These are phyloP conservation scores for Eira barbara DNA, from an alignment of 2,113 vertebrate species.

Conservation along the genomic window DNA sequence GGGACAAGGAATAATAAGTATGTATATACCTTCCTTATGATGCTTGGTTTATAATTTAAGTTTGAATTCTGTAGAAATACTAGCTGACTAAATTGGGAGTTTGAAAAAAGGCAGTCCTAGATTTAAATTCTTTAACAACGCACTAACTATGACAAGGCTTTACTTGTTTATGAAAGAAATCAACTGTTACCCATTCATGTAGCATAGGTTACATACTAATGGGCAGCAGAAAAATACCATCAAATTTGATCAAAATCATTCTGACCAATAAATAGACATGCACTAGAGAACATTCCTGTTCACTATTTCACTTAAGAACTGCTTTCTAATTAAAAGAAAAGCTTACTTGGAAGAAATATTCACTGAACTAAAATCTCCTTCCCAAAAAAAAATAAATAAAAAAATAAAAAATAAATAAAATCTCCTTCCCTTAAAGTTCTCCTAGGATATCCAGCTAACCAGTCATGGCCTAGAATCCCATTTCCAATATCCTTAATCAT, in stretches of 20 bases:
- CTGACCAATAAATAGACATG: not conserved
- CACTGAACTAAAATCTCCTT: not conserved
- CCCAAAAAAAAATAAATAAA: too few relatives aligned
- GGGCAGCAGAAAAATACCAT: constrained; percentile 11
- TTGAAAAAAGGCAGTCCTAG: not conserved
- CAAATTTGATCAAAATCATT: constrained; percentile 40
- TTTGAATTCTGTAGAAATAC: constrained; percentile 22
- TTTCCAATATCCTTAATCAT: constrained; percentile 15
- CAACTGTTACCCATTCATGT: not conserved
- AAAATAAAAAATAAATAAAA: too few relatives aligned
- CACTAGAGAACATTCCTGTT: not conserved
- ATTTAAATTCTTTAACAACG: constrained; percentile 39
- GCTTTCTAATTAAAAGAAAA: constrained; percentile 40
- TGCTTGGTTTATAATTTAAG: constrained; percentile 1
- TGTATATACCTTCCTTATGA: not conserved
- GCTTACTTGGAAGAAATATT: not conserved
- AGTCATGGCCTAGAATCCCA: not conserved
- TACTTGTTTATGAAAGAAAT: constrained; percentile 34
- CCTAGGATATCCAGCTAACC: not conserved
- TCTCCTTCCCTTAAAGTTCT: not conserved
- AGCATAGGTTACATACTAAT: not conserved
- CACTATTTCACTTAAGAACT: not conserved
- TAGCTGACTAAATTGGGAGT: not conserved
- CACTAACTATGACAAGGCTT: not conserved
- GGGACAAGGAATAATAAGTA: not conserved